Evolutionary conservation across 2,797 vertebrate species (phyloP), one percentile per base, ranked within the genome.

Genomic region (Ceryle rudis): DNA sequence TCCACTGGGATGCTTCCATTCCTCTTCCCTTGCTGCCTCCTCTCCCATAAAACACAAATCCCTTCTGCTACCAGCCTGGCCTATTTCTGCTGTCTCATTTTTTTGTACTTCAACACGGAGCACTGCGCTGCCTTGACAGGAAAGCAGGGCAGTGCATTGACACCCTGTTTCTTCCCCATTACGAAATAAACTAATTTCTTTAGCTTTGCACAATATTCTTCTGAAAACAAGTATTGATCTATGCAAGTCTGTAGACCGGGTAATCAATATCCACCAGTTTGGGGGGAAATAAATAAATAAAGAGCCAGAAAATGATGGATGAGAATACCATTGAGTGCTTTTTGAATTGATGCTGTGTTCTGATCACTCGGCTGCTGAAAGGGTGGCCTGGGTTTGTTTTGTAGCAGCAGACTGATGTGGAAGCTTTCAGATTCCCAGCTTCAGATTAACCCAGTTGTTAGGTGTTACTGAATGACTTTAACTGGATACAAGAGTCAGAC

Each of bases 111-210:
- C 28, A 37, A 18, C 77, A 37, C 44, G 26, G 35, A 73, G 81
- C 81, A 31, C 28, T 55, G 46, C 22, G 4, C 62, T 93, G 66
- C 64, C 64, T 90, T 89, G 92, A 77, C 71, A 94, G 81, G 78
- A 77, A 81, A 69, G 94, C 66, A 51, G 12, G 66, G 47, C 47
- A 39, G 66, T 70, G 66, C 47, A 70, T 31, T 70, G 98, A 94
- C 97, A 96, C 72, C 61, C 94, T 94, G 81, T 93, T 98, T 98
- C 92, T 97, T 81, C 95, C 88, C 57, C 74, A 73, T 90, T 96
- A 95, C 58, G 91, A 97, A 97, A 98, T 95, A 97, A 97, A 97
- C 95, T 97, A 91, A 98, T 98, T 98, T 97, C 94, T 98, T 97
- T 89, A 92, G 93, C 93, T 94, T 95, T 77, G 57, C 82, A 94